Conservation (phyloP, 2,113 vertebrate species). For the Tonatia bakeri region DNA sequence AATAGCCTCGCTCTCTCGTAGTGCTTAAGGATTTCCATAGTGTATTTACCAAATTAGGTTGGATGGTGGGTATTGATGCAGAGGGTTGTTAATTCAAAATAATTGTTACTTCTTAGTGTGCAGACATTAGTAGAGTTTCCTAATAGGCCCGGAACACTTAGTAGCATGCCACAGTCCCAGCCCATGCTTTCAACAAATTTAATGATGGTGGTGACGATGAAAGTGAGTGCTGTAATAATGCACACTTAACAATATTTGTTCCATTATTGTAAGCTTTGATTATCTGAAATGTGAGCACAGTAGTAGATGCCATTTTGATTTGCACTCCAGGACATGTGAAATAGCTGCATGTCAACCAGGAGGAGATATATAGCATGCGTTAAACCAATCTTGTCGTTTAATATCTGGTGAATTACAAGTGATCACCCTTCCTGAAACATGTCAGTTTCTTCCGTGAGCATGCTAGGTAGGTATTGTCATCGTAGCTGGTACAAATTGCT, state of each 20-base stretch:
- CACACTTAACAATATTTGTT: constrained; percentile 56
- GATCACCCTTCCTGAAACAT: constrained; percentile 50
- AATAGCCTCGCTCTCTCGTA: not conserved
- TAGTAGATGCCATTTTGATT: constrained; percentile 49
- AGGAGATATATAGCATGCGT: constrained; percentile 40
- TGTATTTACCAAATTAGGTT: not conserved
- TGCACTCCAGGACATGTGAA: constrained; percentile 38
- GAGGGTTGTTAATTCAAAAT: not conserved
- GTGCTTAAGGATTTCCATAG: not conserved
- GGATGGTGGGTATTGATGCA: not conserved
- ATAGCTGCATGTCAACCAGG: constrained; percentile 53
- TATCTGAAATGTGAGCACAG: constrained; percentile 46
- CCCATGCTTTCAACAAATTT: constrained; percentile 44
- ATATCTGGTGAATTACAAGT: constrained; percentile 57
- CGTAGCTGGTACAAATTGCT: constrained; percentile 47
- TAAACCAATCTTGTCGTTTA: constrained; percentile 65
- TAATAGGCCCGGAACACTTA: constrained; percentile 14
- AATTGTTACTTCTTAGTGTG: not conserved
- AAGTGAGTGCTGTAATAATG: constrained; percentile 27
- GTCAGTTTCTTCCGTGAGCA: constrained; percentile 55
- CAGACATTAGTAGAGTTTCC: not conserved
- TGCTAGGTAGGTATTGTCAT: not conserved
- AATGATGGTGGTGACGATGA: constrained; percentile 38
- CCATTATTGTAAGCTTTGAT: constrained; percentile 16
- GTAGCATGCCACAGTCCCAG: not conserved